phyloP scores from a whole-genome alignment of 2,888 invertebrate genomes.

The Lydus trimaculatus region DNA sequence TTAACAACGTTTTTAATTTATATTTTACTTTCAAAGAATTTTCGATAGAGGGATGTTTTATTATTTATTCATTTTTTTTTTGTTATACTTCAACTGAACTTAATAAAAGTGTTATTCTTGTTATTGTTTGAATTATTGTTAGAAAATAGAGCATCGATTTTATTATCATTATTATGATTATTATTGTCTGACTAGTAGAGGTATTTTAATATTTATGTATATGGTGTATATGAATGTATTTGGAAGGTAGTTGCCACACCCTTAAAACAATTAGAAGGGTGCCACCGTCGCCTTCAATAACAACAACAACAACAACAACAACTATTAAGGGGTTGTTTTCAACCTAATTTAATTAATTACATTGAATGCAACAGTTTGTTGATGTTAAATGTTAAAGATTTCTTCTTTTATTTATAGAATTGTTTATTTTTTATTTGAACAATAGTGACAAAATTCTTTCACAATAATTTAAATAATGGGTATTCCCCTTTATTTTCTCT shows the following conservation, averaged over 20 bases:
- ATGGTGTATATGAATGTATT: not conserved
- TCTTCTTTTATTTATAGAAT: not conserved
- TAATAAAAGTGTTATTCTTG: not conserved
- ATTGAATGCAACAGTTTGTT: not conserved
- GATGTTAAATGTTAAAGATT: not conserved
- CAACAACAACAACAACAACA: not conserved
- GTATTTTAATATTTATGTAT: too few relatives aligned
- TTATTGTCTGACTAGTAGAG: not conserved
- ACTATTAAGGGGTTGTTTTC: slow-evolving; percentile 1
- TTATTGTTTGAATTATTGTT: not conserved
- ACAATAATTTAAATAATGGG: not conserved
- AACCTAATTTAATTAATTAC: slow-evolving; percentile 8
- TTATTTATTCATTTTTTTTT: not conserved
- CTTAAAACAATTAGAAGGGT: not conserved
- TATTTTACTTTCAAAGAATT: not conserved
- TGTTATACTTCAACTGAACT: not conserved
- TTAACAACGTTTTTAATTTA: not conserved
- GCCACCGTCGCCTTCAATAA: not conserved
- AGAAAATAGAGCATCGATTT: slow-evolving; percentile 4
- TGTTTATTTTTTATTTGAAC: not conserved
- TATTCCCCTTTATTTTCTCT: slow-evolving; percentile 1
- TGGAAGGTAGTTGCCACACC: not conserved
- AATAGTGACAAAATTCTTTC: not conserved
- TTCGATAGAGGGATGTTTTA: not conserved
- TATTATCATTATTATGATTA: too few relatives aligned